A percentile compares a stretch with the other conserved stretches of the same genome.
Evolutionary conservation across 2,113 vertebrate species (phyloP).

Genomic region (Coryphaenoides rupestris): DNA sequence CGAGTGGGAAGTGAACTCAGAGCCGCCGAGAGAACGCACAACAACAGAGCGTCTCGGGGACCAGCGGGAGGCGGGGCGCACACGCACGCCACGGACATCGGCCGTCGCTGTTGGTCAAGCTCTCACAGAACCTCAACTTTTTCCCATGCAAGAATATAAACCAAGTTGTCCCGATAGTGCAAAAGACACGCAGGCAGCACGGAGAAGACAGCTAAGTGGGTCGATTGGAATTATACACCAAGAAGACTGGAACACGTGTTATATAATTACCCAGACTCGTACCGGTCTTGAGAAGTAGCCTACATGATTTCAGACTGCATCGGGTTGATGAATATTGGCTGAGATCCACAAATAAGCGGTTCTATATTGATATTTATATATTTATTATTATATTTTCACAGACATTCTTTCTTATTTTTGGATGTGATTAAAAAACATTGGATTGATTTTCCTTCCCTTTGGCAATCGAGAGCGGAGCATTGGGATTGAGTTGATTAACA

Average conservation of each 20-base stretch:
- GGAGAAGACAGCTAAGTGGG: background rate
- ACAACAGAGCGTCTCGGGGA: background rate
- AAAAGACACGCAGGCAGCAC: background rate
- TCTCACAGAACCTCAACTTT: conserved; percentile 11
- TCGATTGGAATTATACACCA: too few relatives aligned
- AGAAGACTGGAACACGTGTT: background rate
- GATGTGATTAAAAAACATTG: background rate
- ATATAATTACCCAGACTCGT: background rate
- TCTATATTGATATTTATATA: too few relatives aligned
- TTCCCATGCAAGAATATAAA: background rate
- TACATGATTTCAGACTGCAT: too few relatives aligned
- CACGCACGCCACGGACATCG: background rate
- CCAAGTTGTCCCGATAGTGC: background rate
- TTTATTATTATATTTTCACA: too few relatives aligned
- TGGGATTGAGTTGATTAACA: too few relatives aligned
- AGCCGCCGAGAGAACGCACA: conserved; percentile 1
- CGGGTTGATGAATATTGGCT: too few relatives aligned
- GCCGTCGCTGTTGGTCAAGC: background rate
- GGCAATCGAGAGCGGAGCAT: background rate
- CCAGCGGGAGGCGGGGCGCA: background rate
- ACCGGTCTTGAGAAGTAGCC: background rate
- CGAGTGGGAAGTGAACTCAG: conserved; percentile 1
- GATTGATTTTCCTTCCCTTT: background rate
- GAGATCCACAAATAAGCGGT: too few relatives aligned
- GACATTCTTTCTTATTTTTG: too few relatives aligned